Conservation (phyloP, 2,797 vertebrate species). For the Clarias pachynema region DNA sequence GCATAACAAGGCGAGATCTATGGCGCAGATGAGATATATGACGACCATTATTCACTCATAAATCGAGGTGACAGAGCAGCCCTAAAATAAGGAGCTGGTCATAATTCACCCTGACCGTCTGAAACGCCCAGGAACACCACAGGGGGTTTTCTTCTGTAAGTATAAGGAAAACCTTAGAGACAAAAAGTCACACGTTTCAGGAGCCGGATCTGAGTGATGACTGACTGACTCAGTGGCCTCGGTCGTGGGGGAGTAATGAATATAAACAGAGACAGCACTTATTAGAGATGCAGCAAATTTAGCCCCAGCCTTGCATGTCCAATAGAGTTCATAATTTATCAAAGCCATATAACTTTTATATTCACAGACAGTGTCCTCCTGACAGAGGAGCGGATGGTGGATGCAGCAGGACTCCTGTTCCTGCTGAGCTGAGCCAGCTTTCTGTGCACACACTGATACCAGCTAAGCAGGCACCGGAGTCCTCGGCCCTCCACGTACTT, state of each 20-base stretch:
- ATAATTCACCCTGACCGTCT: conserved; percentile 56
- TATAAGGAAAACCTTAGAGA: not conserved
- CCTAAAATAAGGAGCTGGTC: conserved; percentile 55
- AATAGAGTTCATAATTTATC: conserved; percentile 65
- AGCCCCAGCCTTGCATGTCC: conserved; percentile 44
- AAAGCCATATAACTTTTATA: conserved; percentile 37
- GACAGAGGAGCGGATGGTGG: conserved; percentile 36
- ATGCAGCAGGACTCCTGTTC: conserved; percentile 89
- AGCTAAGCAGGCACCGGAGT: conserved; percentile 87
- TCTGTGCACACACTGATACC: conserved; percentile 81
- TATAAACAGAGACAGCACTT: conserved; percentile 40
- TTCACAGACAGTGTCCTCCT: conserved; percentile 17
- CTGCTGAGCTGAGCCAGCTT: conserved; percentile 99
- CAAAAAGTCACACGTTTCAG: not conserved
- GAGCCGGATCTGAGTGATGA: conserved; percentile 4
- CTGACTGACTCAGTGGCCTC: not conserved
- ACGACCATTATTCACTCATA: conserved; percentile 50
- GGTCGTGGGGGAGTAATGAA: conserved; percentile 4
- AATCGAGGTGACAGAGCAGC: conserved; percentile 45
- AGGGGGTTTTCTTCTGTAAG: conserved; percentile 34
- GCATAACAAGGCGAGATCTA: conserved; percentile 37
- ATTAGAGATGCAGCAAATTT: conserved; percentile 60
- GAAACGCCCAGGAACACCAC: conserved; percentile 52
- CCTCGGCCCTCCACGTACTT: conserved; percentile 63
- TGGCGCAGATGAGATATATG: conserved; percentile 44